These are phyloP conservation scores for Phymanthus crucifer DNA, from an alignment of 92 coral and sea anemone species.

Conservation along the genomic window DNA sequence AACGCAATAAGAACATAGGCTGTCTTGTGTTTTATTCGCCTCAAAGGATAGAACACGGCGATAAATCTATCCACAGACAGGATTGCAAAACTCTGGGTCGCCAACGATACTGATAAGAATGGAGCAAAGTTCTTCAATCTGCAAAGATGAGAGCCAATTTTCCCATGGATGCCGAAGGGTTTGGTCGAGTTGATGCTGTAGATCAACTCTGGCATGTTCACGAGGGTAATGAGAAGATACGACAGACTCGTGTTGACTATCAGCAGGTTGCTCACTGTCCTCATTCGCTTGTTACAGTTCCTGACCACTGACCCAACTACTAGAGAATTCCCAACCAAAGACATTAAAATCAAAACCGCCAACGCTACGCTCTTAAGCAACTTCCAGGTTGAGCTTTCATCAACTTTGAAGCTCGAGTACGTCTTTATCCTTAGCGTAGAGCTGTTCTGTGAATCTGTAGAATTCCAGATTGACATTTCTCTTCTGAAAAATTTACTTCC, in stretches of 20 bases:
- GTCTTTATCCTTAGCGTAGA: neutral
- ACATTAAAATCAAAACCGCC: constrained; percentile 24
- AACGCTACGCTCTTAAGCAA: constrained; percentile 18
- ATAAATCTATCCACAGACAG: constrained; percentile 52
- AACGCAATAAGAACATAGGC: constrained; percentile 32
- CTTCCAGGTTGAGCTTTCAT: constrained; percentile 13
- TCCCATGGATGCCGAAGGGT: constrained; percentile 30
- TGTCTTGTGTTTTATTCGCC: constrained; percentile 36
- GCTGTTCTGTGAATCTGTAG: neutral
- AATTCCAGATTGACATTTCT: neutral
- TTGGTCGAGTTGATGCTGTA: constrained; percentile 12
- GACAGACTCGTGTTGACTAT: constrained; percentile 49
- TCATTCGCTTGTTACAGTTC: constrained; percentile 52
- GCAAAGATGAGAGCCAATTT: constrained; percentile 35
- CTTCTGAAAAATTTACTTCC: neutral
- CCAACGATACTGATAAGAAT: constrained; percentile 25
- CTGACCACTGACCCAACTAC: constrained; percentile 34
- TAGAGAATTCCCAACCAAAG: constrained; percentile 42
- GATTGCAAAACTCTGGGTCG: constrained; percentile 42
- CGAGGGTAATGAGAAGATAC: constrained; percentile 34
- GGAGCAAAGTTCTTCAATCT: constrained; percentile 38
- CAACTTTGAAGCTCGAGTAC: neutral
- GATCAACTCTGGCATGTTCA: constrained; percentile 45
- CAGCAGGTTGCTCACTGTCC: constrained; percentile 46
- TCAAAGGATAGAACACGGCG: constrained; percentile 50